Evolutionary conservation across 2,113 vertebrate genomes (phyloP).

Genomic region (pig (Sus scrofa)): DNA sequence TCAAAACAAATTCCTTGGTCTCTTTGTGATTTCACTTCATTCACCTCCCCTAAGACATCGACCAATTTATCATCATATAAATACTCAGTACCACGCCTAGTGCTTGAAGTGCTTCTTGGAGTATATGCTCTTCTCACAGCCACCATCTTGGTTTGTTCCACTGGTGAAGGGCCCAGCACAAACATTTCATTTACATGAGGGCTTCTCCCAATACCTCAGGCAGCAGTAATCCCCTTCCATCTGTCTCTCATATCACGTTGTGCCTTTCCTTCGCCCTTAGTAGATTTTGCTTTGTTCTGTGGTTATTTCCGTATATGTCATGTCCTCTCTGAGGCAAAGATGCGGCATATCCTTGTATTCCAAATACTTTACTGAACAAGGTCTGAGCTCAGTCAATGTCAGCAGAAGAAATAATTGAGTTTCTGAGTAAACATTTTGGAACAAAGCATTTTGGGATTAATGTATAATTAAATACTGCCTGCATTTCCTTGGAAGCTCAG

Average conservation of each 20-base stretch:
- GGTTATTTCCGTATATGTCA: not conserved
- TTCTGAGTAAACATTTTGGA: conserved; percentile 33
- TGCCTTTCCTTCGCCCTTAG: not conserved
- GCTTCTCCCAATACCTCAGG: not conserved
- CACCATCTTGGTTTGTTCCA: not conserved
- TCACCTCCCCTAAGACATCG: not conserved
- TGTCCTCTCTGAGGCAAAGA: not conserved
- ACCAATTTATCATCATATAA: not conserved
- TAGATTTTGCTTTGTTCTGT: not conserved
- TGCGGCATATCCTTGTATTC: not conserved
- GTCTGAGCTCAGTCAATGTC: not conserved
- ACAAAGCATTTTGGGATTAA: conserved; percentile 47
- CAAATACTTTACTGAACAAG: not conserved
- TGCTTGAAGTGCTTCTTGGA: not conserved
- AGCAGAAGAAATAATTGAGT: conserved; percentile 23
- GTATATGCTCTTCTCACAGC: not conserved
- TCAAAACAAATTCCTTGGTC: not conserved
- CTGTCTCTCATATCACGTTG: not conserved
- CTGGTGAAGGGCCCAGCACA: not conserved
- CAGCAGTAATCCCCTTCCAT: not conserved
- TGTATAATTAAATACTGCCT: not conserved
- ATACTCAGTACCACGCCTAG: rapidly evolving
- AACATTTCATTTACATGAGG: not conserved
- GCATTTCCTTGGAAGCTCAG: not conserved
- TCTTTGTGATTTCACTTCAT: not conserved